phyloP scores from a whole-genome alignment of 2,113 vertebrate genomes.

The Hymenochirus boettgeri region DNA sequence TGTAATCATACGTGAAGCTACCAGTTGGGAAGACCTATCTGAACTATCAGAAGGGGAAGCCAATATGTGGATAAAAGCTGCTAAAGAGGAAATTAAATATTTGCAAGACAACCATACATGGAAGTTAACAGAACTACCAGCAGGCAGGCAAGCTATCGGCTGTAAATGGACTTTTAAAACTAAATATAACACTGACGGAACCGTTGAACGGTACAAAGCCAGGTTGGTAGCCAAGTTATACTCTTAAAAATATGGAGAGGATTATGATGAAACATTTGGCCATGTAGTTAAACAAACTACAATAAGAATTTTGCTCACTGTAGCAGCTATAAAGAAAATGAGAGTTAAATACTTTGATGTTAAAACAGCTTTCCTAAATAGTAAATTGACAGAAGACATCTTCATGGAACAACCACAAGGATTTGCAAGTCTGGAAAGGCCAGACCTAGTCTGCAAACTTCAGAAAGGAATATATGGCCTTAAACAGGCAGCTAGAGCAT shows the following conservation, averaged over 20 bases:
- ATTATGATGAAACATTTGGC: background rate
- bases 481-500: too few species aligned
- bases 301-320: background rate
- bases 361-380: background rate
- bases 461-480: too few species aligned
- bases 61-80: background rate
- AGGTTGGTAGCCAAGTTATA: background rate
- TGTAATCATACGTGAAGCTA: background rate
- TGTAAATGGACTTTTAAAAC: conserved; percentile 3
- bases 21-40: too few species aligned
- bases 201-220: background rate
- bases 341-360: background rate
- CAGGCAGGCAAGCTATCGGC: background rate
- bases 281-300: background rate
- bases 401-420: too few species aligned
- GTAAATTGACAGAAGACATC: too few species aligned
- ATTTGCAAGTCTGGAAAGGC: too few species aligned
- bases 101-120: background rate
- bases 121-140: background rate
- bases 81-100: background rate
- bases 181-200: too few species aligned
- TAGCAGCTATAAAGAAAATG: conserved; percentile 5
- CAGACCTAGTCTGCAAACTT: too few species aligned
- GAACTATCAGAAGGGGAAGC: background rate
- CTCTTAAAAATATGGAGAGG: background rate